These are phyloP conservation scores for Craterocephalus amniculus DNA, from an alignment of 2,797 vertebrate genomes.

Conservation along the genomic window DNA sequence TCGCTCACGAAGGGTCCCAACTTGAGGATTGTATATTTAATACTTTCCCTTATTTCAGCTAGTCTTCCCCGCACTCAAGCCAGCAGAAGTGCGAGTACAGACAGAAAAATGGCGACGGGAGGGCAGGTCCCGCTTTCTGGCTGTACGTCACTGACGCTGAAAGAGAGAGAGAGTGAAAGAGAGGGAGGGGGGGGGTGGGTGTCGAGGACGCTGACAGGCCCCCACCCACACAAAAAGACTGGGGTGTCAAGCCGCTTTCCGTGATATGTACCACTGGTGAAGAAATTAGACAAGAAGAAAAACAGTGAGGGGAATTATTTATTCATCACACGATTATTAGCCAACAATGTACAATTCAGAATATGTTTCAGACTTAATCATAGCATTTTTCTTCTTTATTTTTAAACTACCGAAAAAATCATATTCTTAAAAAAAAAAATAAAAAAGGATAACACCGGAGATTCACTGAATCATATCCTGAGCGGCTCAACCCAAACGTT, in stretches of 20 bases:
- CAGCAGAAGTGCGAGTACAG: slow-evolving; percentile 62
- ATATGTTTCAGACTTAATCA: background rate
- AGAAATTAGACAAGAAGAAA: background rate
- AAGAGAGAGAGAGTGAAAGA: slow-evolving; percentile 3
- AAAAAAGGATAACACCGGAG: background rate
- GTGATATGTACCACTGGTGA: slow-evolving; percentile 22
- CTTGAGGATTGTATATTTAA: slow-evolving; percentile 3
- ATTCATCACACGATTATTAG: background rate
- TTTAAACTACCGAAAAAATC: background rate
- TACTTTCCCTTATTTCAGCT: slow-evolving; percentile 56
- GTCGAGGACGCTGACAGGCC: slow-evolving; percentile 7
- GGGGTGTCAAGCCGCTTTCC: slow-evolving; percentile 58
- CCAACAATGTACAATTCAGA: background rate
- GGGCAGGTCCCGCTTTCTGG: slow-evolving; percentile 82
- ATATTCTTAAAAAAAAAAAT: background rate
- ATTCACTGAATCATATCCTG: background rate
- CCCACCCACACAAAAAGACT: background rate
- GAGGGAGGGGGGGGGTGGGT: slow-evolving; percentile 23
- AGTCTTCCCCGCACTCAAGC: slow-evolving; percentile 57
- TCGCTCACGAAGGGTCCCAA: slow-evolving; percentile 20
- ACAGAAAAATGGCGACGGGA: slow-evolving; percentile 85
- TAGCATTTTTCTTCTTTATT: background rate
- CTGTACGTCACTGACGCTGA: slow-evolving; percentile 72
- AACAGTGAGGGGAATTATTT: background rate
- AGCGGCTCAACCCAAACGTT: background rate